Conservation (phyloP, 1,140 invertebrate genomes). For the Acyrthosiphon pisum region DNA sequence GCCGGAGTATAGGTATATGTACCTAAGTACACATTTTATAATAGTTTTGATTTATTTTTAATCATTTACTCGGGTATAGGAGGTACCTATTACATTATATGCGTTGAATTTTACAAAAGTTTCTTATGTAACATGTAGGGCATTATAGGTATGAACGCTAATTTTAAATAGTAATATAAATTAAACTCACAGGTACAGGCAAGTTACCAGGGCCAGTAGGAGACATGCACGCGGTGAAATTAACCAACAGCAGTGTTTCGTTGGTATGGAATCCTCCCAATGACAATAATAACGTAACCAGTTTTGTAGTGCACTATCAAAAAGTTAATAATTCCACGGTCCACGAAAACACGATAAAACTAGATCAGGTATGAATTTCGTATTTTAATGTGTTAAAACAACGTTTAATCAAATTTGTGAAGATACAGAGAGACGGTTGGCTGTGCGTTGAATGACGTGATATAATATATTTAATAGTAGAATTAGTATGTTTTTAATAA, state of each 20-base stretch:
- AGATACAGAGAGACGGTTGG: neutral
- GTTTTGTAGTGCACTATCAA: conserved; percentile 78
- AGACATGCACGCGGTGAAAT: conserved; percentile 74
- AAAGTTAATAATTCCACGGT: conserved; percentile 75
- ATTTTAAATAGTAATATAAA: neutral
- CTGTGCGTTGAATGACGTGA: neutral
- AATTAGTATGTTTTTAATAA: neutral
- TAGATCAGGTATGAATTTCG: conserved; percentile 68
- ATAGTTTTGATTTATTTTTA: neutral
- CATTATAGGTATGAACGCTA: too few species aligned
- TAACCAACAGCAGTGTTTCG: conserved; percentile 70
- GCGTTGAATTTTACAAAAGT: neutral
- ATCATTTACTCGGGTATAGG: neutral
- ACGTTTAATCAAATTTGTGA: neutral
- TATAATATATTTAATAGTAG: neutral
- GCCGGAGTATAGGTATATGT: too few species aligned
- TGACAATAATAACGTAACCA: conserved; percentile 71
- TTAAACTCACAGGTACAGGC: conserved; percentile 69
- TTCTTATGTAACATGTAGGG: neutral
- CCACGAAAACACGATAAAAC: conserved; percentile 71
- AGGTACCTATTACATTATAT: neutral
- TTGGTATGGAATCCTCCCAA: conserved; percentile 74
- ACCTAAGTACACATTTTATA: neutral
- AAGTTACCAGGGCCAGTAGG: conserved; percentile 76
- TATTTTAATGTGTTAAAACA: neutral